A percentile compares a stretch with the other conserved stretches of the same genome.
Evolutionary conservation across 1,140 invertebrate species (phyloP).

Genomic region (Aphelinus atriplicis): DNA sequence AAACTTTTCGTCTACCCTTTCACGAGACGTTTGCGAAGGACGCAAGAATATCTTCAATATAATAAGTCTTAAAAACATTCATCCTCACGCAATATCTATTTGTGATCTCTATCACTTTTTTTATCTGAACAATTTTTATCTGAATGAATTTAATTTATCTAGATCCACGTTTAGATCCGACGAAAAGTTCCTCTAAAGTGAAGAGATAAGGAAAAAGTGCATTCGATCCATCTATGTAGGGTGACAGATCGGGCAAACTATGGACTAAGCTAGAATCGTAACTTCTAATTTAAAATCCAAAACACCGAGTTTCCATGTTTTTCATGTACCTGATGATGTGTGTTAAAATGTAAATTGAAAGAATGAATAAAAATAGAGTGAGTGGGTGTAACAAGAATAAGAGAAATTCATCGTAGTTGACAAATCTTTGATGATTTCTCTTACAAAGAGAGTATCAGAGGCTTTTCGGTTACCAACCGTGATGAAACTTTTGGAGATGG

Average conservation of each 20-base stretch:
- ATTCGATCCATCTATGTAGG: constrained; percentile 7
- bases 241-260: constrained; percentile 37
- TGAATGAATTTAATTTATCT: too few species aligned
- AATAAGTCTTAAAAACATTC: background rate
- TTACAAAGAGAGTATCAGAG: background rate
- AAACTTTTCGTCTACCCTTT: constrained; percentile 18
- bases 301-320: constrained; percentile 19
- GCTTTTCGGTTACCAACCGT: too few species aligned
- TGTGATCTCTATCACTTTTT: background rate
- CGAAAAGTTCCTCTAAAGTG: constrained; percentile 16
- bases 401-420: constrained; percentile 5
- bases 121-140: background rate
- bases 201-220: constrained; percentile 24
- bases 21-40: too few species aligned
- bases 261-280: constrained; percentile 28
- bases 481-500: too few species aligned
- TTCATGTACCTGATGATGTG: constrained; percentile 25
- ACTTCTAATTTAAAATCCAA: constrained; percentile 23
- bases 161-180: too few species aligned
- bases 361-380: constrained; percentile 1
- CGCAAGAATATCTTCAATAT: too few species aligned
- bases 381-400: background rate
- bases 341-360: constrained; percentile 13
- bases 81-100: background rate
- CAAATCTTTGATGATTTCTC: constrained; percentile 15